Evolutionary conservation across 2,113 vertebrate genomes (phyloP), one percentile per base, ranked within the genome.

Genomic region (Ceyx cyanopectus): DNA sequence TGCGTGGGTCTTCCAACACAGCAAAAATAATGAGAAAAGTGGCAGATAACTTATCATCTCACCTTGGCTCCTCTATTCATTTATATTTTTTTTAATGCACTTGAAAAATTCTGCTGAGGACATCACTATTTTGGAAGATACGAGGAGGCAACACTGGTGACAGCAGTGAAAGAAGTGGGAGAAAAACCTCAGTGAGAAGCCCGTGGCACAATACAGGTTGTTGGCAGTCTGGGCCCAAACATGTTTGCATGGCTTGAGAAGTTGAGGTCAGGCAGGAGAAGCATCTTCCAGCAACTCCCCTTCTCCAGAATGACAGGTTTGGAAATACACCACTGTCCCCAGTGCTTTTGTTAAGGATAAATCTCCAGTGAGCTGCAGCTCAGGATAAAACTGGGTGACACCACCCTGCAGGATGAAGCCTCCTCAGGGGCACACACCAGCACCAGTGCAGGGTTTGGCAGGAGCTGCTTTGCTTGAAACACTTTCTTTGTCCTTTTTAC

Each of bases 21-120:
- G 81, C 45, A 81, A 45, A 89, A 92, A 62, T 81, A 93, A 96
- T 92, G 86, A 72, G 90, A 84, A 92, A 94, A 93, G 89, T 93
- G 95, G 90, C 89, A 95, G 96, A 78, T 89, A 93, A 92, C 90
- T 95, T 29, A 92, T 95, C 93, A 95, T 27, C 67, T 51, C 84
- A 61, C 86, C 70, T 87, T 63, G 89, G 81, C 77, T 68, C 76
- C 62, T 13, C 53, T 0, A 10, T 32, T 58, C 3, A 10, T 87
- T 58, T 37, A 37, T 37, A 23, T 48, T 51, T 56, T 48, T 83
- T 50, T 30, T 30, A 89, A 83, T 2, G n/a, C 53, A 18, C 30
- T 27, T 24, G 30, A 81, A 83, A 27, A 81, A 65, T 81, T 78
- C 76, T 88, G 94, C 93, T 72, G 90, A 81, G 7, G 68, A 6